Evolutionary conservation across 2,113 vertebrate species (phyloP), one percentile per base, ranked within the genome.

Genomic region (Tautogolabrus adspersus): DNA sequence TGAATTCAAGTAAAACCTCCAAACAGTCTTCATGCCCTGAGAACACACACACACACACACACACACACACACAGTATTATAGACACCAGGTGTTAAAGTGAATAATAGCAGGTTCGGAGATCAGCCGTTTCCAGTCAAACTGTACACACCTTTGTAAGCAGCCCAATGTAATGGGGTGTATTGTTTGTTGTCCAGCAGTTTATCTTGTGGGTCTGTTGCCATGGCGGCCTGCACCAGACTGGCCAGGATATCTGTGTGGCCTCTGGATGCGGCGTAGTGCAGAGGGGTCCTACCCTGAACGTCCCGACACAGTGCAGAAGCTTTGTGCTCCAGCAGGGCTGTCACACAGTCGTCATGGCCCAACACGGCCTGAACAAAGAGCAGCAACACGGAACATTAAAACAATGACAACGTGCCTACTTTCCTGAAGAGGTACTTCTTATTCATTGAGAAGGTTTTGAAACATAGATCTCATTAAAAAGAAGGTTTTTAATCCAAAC

Each of bases 1-100:
- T 98, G 90, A 97, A 96, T 97, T 99, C 98, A 97, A 99, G 97
- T 98, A 98, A 96, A 96, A 98, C 95, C 95, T 98, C 96, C 92
- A 99, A 97, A 97, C 98, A 99, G 95, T 98, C 96, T 96, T 97
- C 97, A 72, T 98, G 97, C 93, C 98, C 97, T 99, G 83, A 19
- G 16, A 87, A 80, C 42, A 78, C 3, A 85, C 47, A 82, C 44
- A 76, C 26, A 86, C 49, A 81, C 46, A 77, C 34, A 54, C 1
- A 85, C 47, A 82, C 44, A 76, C 26, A 85, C 49, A 81, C 46
- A 77, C 34, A 71, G 34, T n/a, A 23, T 69, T 49, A 73, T 0
- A 54, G 23, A 57, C 44, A 40, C 38, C 56, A 58, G n/a, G 52
- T 51, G 57, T 49, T 40, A 38, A 12, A 11, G 22, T 40, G 26